A percentile compares a stretch with the other conserved stretches of the same genome.
Conservation (phyloP, 2,113 vertebrate species). For the Herpailurus yagouaroundi region DNA sequence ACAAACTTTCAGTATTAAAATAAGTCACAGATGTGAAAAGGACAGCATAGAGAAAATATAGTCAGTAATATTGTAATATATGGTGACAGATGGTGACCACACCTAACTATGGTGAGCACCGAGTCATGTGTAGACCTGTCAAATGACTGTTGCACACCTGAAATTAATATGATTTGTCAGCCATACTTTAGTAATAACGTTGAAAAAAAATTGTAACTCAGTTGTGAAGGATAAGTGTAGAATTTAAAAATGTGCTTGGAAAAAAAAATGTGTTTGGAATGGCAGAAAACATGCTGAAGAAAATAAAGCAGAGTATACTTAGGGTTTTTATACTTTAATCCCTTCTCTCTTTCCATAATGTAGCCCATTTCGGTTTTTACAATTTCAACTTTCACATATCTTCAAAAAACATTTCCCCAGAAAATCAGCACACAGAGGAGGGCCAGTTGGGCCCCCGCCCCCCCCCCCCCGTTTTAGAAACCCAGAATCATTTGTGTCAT, state of each 20-base stretch:
- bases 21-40: neutral
- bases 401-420: neutral
- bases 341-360: neutral
- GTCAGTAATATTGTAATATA: neutral
- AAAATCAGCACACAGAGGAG: neutral
- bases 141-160: neutral
- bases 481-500: neutral
- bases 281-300: neutral
- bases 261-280: neutral
- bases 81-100: neutral
- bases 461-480: neutral
- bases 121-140: neutral
- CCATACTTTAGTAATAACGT: neutral
- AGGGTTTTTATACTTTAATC: neutral
- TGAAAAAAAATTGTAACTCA: neutral
- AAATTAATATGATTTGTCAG: neutral
- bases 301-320: neutral
- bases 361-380: neutral
- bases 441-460: neutral
- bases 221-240: slow-evolving; percentile 37
- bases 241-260: neutral
- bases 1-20: neutral
- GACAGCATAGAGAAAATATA: neutral
- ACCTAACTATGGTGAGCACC: neutral
- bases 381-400: neutral